Conservation (phyloP, 2,888 invertebrate species). For the Philhelius pedissequus region DNA sequence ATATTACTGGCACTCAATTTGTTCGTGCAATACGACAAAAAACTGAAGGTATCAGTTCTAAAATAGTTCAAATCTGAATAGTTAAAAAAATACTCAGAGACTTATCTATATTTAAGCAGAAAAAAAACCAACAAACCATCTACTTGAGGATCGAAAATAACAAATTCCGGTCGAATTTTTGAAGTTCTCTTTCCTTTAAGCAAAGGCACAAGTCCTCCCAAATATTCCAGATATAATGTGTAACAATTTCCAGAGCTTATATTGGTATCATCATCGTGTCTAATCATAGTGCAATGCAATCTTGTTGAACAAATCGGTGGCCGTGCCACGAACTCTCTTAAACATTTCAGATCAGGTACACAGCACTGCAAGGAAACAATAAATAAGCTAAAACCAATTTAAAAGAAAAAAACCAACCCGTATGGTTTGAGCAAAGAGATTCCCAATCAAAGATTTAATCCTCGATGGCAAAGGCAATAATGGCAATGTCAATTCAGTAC, state of each 20-base stretch:
- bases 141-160: constrained; percentile 95
- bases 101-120: too few relatives aligned
- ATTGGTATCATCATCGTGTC: constrained; percentile 92
- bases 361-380: constrained; percentile 85
- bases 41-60: too few relatives aligned
- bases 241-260: constrained; percentile 87
- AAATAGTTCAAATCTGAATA: too few relatives aligned
- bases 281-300: constrained; percentile 98
- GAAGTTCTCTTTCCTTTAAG: constrained; percentile 97
- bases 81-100: too few relatives aligned
- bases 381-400: neutral
- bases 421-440: constrained; percentile 95
- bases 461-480: constrained; percentile 92
- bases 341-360: constrained; percentile 92
- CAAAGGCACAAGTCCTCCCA: constrained; percentile 97
- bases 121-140: constrained; percentile 83
- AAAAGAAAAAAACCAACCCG: constrained; percentile 82
- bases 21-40: too few relatives aligned
- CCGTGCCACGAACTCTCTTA: constrained; percentile 95
- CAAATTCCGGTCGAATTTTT: constrained; percentile 98
- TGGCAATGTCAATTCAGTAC: constrained; percentile 86
- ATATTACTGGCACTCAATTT: too few relatives aligned
- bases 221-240: constrained; percentile 94
- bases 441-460: constrained; percentile 90
- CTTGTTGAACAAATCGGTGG: constrained; percentile 92